phyloP scores from a whole-genome alignment of 2,113 vertebrate species.

The Nesoenas mayeri region DNA sequence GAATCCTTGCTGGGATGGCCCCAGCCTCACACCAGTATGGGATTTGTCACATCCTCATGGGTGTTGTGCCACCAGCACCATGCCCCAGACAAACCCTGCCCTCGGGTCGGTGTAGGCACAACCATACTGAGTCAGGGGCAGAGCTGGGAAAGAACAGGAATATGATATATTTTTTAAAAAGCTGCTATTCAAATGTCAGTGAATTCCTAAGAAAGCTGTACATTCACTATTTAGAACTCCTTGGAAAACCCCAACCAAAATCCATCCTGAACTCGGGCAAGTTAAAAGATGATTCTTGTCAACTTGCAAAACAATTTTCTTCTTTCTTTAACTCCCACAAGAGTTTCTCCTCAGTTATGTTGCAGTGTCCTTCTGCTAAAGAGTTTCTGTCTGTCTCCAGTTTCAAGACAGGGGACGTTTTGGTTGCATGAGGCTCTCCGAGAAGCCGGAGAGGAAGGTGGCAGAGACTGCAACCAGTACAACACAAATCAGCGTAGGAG shows the following conservation, averaged over 20 bases:
- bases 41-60: not conserved
- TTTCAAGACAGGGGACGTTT: not conserved
- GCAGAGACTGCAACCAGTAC: not conserved
- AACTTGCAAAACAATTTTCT: not conserved
- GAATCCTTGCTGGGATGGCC: not conserved
- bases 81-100: not conserved
- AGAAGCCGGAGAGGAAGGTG: not conserved
- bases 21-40: accelerated
- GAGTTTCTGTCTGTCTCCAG: not conserved
- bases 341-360: not conserved
- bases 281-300: not conserved
- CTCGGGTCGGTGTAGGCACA: not conserved
- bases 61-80: not conserved
- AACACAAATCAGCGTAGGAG: accelerated
- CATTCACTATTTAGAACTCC: not conserved
- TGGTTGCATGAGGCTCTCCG: accelerated
- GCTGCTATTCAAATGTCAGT: not conserved
- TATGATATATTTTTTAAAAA: not conserved
- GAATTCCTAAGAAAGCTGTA: not conserved
- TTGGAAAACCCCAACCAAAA: not conserved
- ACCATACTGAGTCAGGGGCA: not conserved
- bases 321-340: not conserved
- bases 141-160: not conserved
- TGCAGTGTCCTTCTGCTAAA: not conserved
- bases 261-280: not conserved